A percentile compares a stretch with the other conserved stretches of the same genome.
Evolutionary conservation across 2,888 invertebrate genomes (phyloP).

Genomic region (Dascillus cervinus): DNA sequence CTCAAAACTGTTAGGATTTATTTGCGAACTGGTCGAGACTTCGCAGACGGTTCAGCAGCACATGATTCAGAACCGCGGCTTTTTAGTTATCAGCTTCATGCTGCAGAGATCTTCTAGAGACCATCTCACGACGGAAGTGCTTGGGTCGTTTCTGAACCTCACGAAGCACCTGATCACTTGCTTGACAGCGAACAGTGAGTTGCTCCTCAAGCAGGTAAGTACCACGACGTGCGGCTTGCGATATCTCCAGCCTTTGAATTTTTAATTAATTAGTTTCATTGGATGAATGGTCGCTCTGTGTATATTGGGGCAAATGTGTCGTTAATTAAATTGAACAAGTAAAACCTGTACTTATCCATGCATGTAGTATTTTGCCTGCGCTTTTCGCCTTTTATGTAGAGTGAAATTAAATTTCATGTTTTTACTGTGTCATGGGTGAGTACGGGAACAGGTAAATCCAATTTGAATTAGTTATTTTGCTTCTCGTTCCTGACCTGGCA

Average conservation of each 20-base stretch:
- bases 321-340: constrained; percentile 3
- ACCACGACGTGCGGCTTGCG: no score
- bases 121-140: constrained; percentile 88
- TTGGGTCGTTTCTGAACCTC: constrained; percentile 83
- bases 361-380: constrained; percentile 28
- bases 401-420: no score
- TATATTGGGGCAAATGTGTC: no score
- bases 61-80: constrained; percentile 97
- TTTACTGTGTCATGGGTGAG: constrained; percentile 39
- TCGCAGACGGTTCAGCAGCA: constrained; percentile 98
- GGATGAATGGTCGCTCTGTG: no score
- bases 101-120: constrained; percentile 87
- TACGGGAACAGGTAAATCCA: constrained; percentile 48
- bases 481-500: constrained; percentile 89
- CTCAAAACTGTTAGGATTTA: constrained; percentile 92
- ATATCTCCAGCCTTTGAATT: no score
- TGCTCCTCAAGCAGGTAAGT: constrained; percentile 83
- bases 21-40: constrained; percentile 94
- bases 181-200: constrained; percentile 85
- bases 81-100: constrained; percentile 96
- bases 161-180: constrained; percentile 91
- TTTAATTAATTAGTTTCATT: no score
- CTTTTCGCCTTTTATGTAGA: constrained; percentile 23
- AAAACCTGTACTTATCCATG: constrained; percentile 41
- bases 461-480: constrained; percentile 79